Base-by-base conservation (phyloP, 2,113 vertebrate genomes). In the Oreochromis tanganicae region DNA sequence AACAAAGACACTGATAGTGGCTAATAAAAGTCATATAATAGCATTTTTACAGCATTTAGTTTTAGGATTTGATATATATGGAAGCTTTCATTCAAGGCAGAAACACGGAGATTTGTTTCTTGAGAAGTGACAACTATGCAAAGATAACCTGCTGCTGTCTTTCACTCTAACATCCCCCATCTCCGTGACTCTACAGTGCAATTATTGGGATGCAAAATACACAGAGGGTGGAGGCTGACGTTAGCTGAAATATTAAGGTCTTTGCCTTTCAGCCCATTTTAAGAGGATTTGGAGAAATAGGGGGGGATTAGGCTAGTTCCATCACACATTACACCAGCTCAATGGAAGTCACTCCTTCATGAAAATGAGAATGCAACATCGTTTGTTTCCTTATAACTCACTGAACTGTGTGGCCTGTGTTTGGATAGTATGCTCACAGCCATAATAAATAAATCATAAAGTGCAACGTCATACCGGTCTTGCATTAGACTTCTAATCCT, bases 261-360 rank as follows among this genome's bases (percentile, higher is more conserved):
- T 87, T 80, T 88, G 85, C 85, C 38, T 90, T 92, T 81, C 43
- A 87, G 84, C 52, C 85, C 73, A 57, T 88, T 92, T 92, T 88
- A 91, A 93, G 86, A 92, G 89, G 91, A 94, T 93, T 91, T 83
- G 38, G 88, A 91, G 87, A 91, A 92, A 92, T 80, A 86, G 75
- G 55, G 87, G 87, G 55, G 87, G 89, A 91, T 92, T 92, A 92
- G 24, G 71, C 87, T 82, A 36, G 75, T 85, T 88, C 81, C 50
- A 71, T 89, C 46, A 75, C 88, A 89, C 75, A 84, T 80, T 6
- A 56, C 61, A 85, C 32, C 17, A 50, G 63, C 82, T 78, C 46
- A 41, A 57, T 6, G 3, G 21, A 52, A 84, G 54, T 55, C 43
- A 36, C 9, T 81, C 12, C 55, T 79, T 73, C 19, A 29, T 68